Evolutionary conservation across 2,888 invertebrate genomes (phyloP).

Genomic region (Stramonita haemastoma): DNA sequence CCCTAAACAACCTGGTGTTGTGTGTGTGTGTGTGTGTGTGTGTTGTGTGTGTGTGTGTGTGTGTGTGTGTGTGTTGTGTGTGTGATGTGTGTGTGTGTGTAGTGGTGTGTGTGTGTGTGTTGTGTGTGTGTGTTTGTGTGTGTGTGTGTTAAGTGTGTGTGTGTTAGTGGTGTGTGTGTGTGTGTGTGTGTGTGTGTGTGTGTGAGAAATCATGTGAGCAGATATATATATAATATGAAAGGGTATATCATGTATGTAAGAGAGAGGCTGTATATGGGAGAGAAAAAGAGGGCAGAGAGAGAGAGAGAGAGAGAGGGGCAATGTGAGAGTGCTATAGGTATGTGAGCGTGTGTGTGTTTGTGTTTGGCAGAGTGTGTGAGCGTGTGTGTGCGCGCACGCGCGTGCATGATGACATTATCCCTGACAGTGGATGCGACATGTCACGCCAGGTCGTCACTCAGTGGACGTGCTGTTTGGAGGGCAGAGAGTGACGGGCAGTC

Average conservation of each 20-base stretch:
- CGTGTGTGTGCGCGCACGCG: not conserved
- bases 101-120: no score
- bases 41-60: conserved; percentile 2
- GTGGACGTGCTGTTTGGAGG: conserved; percentile 81
- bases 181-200: not conserved
- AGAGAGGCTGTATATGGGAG: no score
- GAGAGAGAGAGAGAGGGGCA: no score
- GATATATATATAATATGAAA: not conserved
- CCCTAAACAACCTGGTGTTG: conserved; percentile 75
- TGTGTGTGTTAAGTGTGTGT: not conserved
- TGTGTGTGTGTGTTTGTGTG: not conserved
- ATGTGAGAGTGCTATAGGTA: not conserved
- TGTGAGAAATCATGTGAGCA: not conserved
- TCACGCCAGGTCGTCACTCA: conserved; percentile 78
- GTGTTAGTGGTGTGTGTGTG: not conserved
- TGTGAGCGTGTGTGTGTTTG: not conserved
- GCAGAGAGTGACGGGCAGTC: conserved; percentile 78
- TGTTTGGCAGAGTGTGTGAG: no score
- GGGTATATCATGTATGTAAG: no score
- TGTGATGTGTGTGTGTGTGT: not conserved
- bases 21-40: not conserved
- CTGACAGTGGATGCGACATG: not conserved
- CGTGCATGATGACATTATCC: not conserved
- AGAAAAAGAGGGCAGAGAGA: no score
- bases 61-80: not conserved